These are phyloP conservation scores for Nudaria mundana DNA, from an alignment of 2,888 invertebrate genomes.

Conservation along the genomic window DNA sequence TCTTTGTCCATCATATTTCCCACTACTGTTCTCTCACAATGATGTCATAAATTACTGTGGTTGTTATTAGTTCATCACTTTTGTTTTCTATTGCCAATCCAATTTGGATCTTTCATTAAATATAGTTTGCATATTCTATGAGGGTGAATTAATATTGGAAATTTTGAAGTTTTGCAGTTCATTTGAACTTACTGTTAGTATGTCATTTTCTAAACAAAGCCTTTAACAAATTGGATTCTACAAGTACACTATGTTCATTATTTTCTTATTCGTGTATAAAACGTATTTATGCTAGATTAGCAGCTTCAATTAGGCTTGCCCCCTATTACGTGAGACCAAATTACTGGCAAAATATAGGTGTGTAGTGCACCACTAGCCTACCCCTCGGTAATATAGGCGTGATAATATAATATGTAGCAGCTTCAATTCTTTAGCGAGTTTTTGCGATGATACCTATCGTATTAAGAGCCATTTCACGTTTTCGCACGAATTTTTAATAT, in stretches of 20 bases:
- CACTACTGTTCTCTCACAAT: conserved; percentile 14
- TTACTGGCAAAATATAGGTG: no score
- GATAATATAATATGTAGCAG: no score
- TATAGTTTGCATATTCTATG: background rate
- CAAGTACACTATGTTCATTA: background rate
- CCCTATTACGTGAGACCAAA: no score
- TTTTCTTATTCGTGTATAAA: background rate
- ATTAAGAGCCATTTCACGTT: no score
- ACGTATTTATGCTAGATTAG: no score
- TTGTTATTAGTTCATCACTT: conserved; percentile 12
- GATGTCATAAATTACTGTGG: conserved; percentile 14
- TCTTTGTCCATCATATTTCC: conserved; percentile 6
- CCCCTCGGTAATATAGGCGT: no score
- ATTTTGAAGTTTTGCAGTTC: conserved; percentile 5
- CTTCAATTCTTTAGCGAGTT: no score
- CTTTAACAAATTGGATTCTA: conserved; percentile 3
- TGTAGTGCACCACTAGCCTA: no score
- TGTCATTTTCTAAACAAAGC: conserved; percentile 36
- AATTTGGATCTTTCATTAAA: background rate
- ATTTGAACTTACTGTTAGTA: conserved; percentile 35
- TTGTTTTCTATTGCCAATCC: background rate
- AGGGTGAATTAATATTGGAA: background rate
- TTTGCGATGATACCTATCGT: no score
- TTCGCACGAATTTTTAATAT: no score
- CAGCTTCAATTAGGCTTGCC: no score